Evolutionary conservation across 1,140 invertebrate species (phyloP).

Genomic region (Neuroterus valhalla): DNA sequence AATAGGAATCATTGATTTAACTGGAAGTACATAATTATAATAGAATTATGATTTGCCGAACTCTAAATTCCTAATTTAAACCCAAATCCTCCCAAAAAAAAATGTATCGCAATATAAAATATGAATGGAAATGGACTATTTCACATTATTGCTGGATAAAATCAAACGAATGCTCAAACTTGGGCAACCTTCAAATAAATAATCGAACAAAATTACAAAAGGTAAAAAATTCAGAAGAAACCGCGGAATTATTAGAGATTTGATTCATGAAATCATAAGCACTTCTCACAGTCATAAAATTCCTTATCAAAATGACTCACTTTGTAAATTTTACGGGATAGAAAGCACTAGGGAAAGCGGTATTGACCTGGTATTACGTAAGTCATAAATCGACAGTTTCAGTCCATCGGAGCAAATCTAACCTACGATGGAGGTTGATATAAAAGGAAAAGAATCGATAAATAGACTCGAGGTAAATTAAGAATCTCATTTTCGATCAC

Average conservation of each 20-base stretch:
- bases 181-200: background rate
- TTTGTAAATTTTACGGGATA: background rate
- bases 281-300: background rate
- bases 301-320: background rate
- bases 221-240: background rate
- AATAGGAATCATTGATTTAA: too few species aligned
- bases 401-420: constrained; percentile 4
- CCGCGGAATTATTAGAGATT: too few species aligned
- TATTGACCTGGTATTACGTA: constrained; percentile 69
- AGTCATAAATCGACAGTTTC: constrained; percentile 51
- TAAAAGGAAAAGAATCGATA: background rate
- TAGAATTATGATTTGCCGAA: too few species aligned
- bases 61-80: background rate
- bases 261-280: too few species aligned
- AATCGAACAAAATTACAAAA: background rate
- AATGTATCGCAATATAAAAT: too few species aligned
- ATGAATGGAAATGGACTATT: too few species aligned
- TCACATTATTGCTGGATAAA: too few species aligned
- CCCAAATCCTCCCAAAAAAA: background rate
- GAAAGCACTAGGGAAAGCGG: constrained; percentile 36
- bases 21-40: too few species aligned
- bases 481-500: background rate
- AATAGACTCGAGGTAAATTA: background rate
- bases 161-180: background rate
- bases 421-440: background rate